Conservation (phyloP, 2,888 invertebrate species). For the Xylota sylvarum region DNA sequence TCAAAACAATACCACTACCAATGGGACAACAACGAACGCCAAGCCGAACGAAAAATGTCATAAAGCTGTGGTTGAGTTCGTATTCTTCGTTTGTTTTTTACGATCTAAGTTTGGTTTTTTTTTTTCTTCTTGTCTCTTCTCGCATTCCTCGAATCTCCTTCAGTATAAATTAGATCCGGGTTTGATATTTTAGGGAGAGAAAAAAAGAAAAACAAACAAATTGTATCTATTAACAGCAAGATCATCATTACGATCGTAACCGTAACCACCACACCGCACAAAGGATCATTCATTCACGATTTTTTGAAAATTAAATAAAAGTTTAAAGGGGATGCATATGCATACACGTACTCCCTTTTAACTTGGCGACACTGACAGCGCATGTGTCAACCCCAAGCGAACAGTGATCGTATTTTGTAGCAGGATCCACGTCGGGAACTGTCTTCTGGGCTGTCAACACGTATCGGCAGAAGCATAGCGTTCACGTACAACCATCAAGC, state of each 20-base stretch:
- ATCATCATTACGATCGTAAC: neutral
- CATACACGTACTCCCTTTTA: conserved; percentile 62
- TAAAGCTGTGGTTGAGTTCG: conserved; percentile 55
- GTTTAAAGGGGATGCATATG: conserved; percentile 48
- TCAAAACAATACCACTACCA: conserved; percentile 30
- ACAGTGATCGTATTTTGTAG: conserved; percentile 69
- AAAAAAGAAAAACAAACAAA: neutral
- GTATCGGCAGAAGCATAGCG: conserved; percentile 70
- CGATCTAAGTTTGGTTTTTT: conserved; percentile 44
- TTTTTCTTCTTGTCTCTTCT: conserved; percentile 35
- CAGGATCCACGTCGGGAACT: conserved; percentile 75
- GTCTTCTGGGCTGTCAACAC: conserved; percentile 72
- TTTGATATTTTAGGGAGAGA: conserved; percentile 59
- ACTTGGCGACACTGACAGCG: conserved; percentile 62
- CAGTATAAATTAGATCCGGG: conserved; percentile 68
- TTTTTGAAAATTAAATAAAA: neutral
- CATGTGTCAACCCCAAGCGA: conserved; percentile 67
- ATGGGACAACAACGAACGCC: neutral
- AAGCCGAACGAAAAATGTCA: conserved; percentile 55
- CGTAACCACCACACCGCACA: conserved; percentile 12
- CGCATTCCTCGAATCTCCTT: conserved; percentile 68
- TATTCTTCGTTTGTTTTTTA: conserved; percentile 37
- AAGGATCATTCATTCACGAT: conserved; percentile 61
- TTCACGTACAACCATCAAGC: conserved; percentile 72
- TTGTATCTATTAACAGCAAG: neutral